Base-by-base conservation (phyloP, 2,888 invertebrate species). In the Temnothorax rugatulus region DNA sequence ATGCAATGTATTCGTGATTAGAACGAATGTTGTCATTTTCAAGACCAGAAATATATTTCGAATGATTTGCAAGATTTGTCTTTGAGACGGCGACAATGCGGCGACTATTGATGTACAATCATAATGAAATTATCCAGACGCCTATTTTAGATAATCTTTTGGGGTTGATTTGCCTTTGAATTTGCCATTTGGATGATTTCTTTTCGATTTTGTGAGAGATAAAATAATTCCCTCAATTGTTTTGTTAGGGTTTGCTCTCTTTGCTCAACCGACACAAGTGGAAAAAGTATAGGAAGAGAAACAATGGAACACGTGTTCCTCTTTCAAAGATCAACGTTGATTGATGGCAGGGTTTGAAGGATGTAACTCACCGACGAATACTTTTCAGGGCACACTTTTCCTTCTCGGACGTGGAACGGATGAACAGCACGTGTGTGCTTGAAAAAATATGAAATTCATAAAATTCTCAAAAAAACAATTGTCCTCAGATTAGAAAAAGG, bases 401-500 rank as follows among this genome's bases (percentile, higher is more conserved):
- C 47, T 47, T 52, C 11, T 68, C 61, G 73, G 85, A 83, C 38
- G 64, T 71, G 52, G 21, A 52, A 25, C 59, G 41, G 59, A 77
- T 52, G 69, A 68, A 76, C 82, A 69, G 64, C 88, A 88, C 82
- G 81, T 87, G 86, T 81, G 68, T 84, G n/a, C 0, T 44, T 34
- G 13, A 61, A 44, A 61, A 44, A 63, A 21, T 61, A 29, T 9
- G 2, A n/a, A 4, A 15, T 34, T 44, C 0, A 0, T n/a, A 4
- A 41, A 34, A 61, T 74, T 74, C 0, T 1, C 13, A 21, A 21
- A 5, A 5, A 21, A 64, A 15, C 21, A 38, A 0, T 21, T 63
- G 0, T 7, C 15, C 21, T 41, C 15, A 3, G 41, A 25, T 29
- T 18, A 47, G 4, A 54, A 52, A 47, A 25, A 25, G 8, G 21